A percentile compares a stretch with the other conserved stretches of the same genome.
These are phyloP conservation scores for Astreopora myriophthalma DNA, from an alignment of 64 coral and sea anemone genomes.

Conservation along the genomic window DNA sequence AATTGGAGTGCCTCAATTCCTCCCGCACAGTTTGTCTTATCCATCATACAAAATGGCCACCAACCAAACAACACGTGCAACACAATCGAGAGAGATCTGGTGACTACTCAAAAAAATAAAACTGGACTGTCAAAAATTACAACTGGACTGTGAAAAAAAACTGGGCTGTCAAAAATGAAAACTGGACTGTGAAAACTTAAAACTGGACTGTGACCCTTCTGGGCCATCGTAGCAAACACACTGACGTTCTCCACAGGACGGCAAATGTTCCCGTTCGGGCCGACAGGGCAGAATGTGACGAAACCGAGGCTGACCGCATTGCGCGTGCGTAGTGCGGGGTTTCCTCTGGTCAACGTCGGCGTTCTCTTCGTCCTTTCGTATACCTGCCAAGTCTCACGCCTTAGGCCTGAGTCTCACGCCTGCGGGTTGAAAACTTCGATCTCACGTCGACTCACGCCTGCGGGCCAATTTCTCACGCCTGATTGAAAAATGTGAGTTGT, in stretches of 20 bases:
- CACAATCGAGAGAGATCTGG: not conserved
- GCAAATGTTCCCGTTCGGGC: not conserved
- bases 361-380: not conserved
- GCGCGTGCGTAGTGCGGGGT: constrained; percentile 39
- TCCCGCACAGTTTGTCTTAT: constrained; percentile 20
- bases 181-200: too few species aligned
- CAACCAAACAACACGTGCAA: not conserved
- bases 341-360: constrained; percentile 30
- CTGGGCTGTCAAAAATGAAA: too few species aligned
- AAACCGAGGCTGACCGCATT: constrained; percentile 13
- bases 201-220: too few species aligned
- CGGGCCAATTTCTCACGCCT: too few species aligned
- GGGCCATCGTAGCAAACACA: too few species aligned
- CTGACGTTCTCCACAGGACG: not conserved
- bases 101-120: not conserved
- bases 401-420: too few species aligned
- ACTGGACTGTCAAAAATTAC: too few species aligned
- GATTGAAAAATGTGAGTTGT: too few species aligned
- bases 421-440: too few species aligned
- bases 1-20: not conserved
- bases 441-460: too few species aligned
- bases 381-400: too few species aligned
- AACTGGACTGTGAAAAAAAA: too few species aligned
- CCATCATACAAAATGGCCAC: not conserved
- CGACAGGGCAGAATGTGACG: not conserved